phyloP scores from a whole-genome alignment of 2,888 invertebrate species.

The Drosophila cognata region DNA sequence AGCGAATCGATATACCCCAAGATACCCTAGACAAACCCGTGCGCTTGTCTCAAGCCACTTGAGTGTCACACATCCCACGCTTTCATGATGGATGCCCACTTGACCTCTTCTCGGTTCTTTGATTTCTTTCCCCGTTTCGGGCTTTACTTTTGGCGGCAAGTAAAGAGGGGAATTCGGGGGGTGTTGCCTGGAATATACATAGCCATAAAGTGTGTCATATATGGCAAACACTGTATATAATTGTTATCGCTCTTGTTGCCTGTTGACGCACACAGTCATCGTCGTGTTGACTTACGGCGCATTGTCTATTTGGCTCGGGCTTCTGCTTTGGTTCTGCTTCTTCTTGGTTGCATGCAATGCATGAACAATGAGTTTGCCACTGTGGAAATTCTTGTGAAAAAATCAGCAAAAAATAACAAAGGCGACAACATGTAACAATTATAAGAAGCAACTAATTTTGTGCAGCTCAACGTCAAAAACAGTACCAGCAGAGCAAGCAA shows the following conservation, averaged over 20 bases:
- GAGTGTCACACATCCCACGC: slow-evolving; percentile 30
- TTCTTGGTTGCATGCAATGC: slow-evolving; percentile 42
- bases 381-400: slow-evolving; percentile 63
- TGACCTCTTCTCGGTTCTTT: slow-evolving; percentile 30
- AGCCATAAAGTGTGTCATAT: slow-evolving; percentile 43
- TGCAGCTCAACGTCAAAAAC: slow-evolving; percentile 6
- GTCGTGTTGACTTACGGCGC: slow-evolving; percentile 49
- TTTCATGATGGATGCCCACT: slow-evolving; percentile 9
- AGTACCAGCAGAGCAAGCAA: slow-evolving; percentile 9
- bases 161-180: neutral
- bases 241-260: slow-evolving; percentile 15
- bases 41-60: neutral
- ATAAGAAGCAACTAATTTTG: slow-evolving; percentile 34
- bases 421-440: slow-evolving; percentile 8
- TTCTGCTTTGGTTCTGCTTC: neutral
- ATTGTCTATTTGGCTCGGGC: slow-evolving; percentile 44
- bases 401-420: slow-evolving; percentile 7
- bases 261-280: slow-evolving; percentile 4
- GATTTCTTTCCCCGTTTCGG: neutral
- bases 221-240: slow-evolving; percentile 32
- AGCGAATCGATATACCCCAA: neutral
- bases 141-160: slow-evolving; percentile 1
- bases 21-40: neutral
- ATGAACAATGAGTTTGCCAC: slow-evolving; percentile 49
- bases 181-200: slow-evolving; percentile 14